Evolutionary conservation across 2,888 invertebrate genomes (phyloP).

Genomic region (Cantharis nigra): DNA sequence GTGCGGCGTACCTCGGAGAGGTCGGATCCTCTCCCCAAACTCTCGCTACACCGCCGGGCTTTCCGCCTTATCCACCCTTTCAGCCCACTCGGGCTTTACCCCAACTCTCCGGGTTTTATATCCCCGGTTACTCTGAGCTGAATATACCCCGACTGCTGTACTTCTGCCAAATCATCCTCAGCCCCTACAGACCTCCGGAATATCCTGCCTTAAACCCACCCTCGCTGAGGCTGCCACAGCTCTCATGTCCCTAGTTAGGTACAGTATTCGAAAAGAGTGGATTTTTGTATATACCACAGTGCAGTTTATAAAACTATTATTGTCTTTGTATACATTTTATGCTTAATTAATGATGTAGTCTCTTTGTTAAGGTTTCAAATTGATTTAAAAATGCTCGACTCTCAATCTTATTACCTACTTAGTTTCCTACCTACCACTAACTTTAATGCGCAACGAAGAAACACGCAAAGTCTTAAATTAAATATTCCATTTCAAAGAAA

Average conservation of each 20-base stretch:
- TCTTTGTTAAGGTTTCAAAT: not conserved
- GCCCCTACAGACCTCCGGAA: slow-evolving; percentile 52
- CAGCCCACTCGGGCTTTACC: slow-evolving; percentile 38
- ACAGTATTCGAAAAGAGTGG: slow-evolving; percentile 42
- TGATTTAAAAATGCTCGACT: not conserved
- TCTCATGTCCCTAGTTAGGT: slow-evolving; percentile 44
- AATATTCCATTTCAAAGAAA: slow-evolving; percentile 15
- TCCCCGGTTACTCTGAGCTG: slow-evolving; percentile 50
- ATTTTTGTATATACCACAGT: slow-evolving; percentile 21
- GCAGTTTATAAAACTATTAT: not conserved
- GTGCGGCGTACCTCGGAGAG: slow-evolving; percentile 39
- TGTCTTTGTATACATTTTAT: not conserved
- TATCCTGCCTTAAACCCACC: slow-evolving; percentile 46
- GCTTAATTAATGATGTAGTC: not conserved
- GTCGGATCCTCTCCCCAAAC: slow-evolving; percentile 41
- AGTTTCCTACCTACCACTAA: not conserved
- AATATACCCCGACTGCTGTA: slow-evolving; percentile 50
- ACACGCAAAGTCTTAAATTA: slow-evolving; percentile 10
- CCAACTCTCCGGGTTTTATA: slow-evolving; percentile 47
- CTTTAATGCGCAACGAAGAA: not conserved
- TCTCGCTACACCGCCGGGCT: slow-evolving; percentile 38
- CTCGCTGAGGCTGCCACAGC: slow-evolving; percentile 40
- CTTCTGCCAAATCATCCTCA: slow-evolving; percentile 57
- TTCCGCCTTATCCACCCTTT: slow-evolving; percentile 36
- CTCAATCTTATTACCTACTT: not conserved